These are phyloP conservation scores for Eulithis testata DNA, from an alignment of 2,888 invertebrate genomes.

Conservation along the genomic window DNA sequence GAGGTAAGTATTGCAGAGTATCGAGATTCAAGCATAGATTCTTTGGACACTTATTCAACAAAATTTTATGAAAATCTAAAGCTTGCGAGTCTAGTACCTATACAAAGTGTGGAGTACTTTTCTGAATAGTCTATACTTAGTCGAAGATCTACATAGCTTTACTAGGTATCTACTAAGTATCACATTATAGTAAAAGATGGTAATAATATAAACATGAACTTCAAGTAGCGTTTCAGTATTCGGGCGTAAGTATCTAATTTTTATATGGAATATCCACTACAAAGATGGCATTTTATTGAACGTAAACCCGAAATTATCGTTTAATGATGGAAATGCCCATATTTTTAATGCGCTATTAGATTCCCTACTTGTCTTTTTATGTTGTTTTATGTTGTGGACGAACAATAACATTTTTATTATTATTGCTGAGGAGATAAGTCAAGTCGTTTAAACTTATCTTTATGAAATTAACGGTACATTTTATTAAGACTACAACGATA, in stretches of 20 bases:
- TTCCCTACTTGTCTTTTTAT: constrained; percentile 60
- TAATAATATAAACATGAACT: too few relatives aligned
- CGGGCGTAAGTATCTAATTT: constrained; percentile 6
- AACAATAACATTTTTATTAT: constrained; percentile 63
- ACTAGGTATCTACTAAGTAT: too few relatives aligned
- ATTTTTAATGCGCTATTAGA: constrained; percentile 72
- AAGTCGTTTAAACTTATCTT: constrained; percentile 49
- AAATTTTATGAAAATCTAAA: too few relatives aligned
- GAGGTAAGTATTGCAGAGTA: too few relatives aligned
- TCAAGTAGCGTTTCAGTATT: too few relatives aligned
- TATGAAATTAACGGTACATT: constrained; percentile 48
- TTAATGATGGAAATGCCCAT: constrained; percentile 63
- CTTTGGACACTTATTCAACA: too few relatives aligned
- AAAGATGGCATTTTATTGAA: constrained; percentile 47
- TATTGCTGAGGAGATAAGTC: constrained; percentile 61
- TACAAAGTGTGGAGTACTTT: too few relatives aligned
- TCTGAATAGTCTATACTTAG: too few relatives aligned
- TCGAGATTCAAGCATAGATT: too few relatives aligned
- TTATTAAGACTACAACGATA: constrained; percentile 37
- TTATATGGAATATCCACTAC: constrained; percentile 28
- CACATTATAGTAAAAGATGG: too few relatives aligned
- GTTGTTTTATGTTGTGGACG: constrained; percentile 56
- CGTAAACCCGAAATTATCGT: constrained; percentile 61
- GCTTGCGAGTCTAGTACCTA: too few relatives aligned
- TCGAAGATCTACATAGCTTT: too few relatives aligned